Evolutionary conservation across 2,113 vertebrate species (phyloP), one percentile per base, ranked within the genome.

Genomic region (Spea bombifrons): DNA sequence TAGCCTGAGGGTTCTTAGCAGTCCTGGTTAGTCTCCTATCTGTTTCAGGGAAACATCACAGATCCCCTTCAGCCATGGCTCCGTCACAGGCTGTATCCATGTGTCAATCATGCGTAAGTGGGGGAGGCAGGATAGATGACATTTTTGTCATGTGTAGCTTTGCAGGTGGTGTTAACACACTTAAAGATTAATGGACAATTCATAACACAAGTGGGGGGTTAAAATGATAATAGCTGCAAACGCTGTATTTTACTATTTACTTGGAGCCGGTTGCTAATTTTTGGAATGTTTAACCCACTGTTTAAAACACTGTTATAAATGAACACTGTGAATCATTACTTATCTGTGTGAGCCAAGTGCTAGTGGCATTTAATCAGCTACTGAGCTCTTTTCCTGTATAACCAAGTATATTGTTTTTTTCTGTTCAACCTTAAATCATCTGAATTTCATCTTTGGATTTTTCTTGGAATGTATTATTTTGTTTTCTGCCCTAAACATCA

Each of bases 81-180:
- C 90, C 89, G 84, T 92, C 90, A 92, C 86, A 83, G 85, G 83
- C 87, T 87, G 84, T 88, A 86, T 85, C 86, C 52, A 68, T 67
- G 87, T 78, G 87, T 86, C 89, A 88, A 79, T 86, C 89, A 86
- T 47, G 2, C 12, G 73, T 84, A 57, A 17, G 30, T 48, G 46
- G 17, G 66, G 10, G 47, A 17, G 71, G 53, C 78, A 71, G 84
- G 52, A 44, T 8, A 82, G 63, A 86, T 74, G 59, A 71, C 57
- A 8, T 79, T 71, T 84, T 83, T 87, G 83, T 78, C 79, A 85
- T 61, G 78, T 64, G 9, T 76, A 74, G 80, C 15, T 13, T 73
- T 82, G 83, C 89, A 89, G 86, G 87, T 91, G 90, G 88, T 71
- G 80, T 81, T 69, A 76, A 69, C 66, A 61, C 66, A 61, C 75